Conservation (phyloP, 1,140 invertebrate species). For the Lithobius niger region DNA sequence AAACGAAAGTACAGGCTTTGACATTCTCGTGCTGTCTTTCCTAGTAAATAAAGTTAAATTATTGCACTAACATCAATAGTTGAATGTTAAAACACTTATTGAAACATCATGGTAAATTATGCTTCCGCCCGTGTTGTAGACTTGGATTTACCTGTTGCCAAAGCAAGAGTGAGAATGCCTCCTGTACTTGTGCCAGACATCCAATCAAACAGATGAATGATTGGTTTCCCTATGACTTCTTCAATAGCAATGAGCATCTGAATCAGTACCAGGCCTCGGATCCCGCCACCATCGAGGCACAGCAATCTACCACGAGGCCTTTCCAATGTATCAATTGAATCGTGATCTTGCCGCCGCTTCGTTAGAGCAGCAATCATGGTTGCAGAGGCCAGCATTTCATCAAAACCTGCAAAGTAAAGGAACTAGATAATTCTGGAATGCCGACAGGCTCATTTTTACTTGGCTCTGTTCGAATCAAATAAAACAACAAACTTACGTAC, state of each 20-base stretch:
- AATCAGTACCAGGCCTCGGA: constrained; percentile 74
- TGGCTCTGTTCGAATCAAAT: too few species aligned
- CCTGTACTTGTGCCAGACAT: constrained; percentile 94
- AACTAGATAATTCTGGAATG: constrained; percentile 16
- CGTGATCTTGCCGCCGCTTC: neutral
- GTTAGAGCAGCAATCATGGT: constrained; percentile 6
- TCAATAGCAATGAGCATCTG: constrained; percentile 79
- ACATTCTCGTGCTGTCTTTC: too few species aligned
- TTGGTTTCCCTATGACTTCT: constrained; percentile 45
- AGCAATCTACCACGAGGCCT: constrained; percentile 45
- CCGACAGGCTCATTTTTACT: too few species aligned
- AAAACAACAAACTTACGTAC: too few species aligned
- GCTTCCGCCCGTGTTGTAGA: too few species aligned
- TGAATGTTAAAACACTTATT: constrained; percentile 10
- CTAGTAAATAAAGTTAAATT: constrained; percentile 22
- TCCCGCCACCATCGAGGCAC: constrained; percentile 89
- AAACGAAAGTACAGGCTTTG: too few species aligned
- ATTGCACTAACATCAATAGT: constrained; percentile 13
- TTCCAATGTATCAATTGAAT: neutral
- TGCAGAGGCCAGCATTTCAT: constrained; percentile 19
- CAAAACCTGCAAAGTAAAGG: constrained; percentile 18
- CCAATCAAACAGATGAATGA: constrained; percentile 87
- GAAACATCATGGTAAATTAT: neutral
- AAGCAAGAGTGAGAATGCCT: constrained; percentile 73
- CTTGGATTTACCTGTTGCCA: constrained; percentile 38